Evolutionary conservation across 2,888 invertebrate genomes (phyloP).

Genomic region (Cerceris ruficornis): DNA sequence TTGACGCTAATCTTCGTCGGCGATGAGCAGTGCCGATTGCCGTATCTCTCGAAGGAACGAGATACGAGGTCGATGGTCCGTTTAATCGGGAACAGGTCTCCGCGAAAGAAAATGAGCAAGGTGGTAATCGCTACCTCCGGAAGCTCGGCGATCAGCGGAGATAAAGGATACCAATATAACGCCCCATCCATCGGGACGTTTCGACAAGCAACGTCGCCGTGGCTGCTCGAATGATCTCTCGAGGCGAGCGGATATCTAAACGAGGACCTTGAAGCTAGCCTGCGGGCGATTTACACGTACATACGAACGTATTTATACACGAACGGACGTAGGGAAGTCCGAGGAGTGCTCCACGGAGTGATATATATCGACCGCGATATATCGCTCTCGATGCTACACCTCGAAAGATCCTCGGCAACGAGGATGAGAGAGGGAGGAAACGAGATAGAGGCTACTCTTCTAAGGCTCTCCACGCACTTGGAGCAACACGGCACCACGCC

Average conservation of each 20-base stretch:
- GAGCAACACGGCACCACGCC: constrained; percentile 65
- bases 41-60: constrained; percentile 24
- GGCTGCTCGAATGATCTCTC: constrained; percentile 60
- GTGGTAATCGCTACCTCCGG: constrained; percentile 64
- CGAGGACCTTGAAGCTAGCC: constrained; percentile 63
- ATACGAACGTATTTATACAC: constrained; percentile 55
- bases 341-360: constrained; percentile 62
- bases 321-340: constrained; percentile 64
- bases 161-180: constrained; percentile 50
- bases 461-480: constrained; percentile 56
- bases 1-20: constrained; percentile 50
- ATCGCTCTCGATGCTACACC: constrained; percentile 69
- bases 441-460: constrained; percentile 24
- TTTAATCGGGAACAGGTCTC: constrained; percentile 54
- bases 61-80: constrained; percentile 48
- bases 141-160: constrained; percentile 58
- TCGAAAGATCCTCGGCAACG: constrained; percentile 42
- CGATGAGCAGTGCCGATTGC: constrained; percentile 49
- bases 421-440: neutral
- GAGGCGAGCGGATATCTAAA: constrained; percentile 65
- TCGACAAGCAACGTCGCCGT: constrained; percentile 39
- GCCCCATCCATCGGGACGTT: constrained; percentile 42
- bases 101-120: constrained; percentile 54
- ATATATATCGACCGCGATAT: constrained; percentile 73
- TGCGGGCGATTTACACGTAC: constrained; percentile 52